Percentiles rank a stretch among this genome's conserved stretches.
These are phyloP conservation scores for Phymorhynchus buccinoides DNA, from an alignment of 1,140 invertebrate species.

Conservation along the genomic window DNA sequence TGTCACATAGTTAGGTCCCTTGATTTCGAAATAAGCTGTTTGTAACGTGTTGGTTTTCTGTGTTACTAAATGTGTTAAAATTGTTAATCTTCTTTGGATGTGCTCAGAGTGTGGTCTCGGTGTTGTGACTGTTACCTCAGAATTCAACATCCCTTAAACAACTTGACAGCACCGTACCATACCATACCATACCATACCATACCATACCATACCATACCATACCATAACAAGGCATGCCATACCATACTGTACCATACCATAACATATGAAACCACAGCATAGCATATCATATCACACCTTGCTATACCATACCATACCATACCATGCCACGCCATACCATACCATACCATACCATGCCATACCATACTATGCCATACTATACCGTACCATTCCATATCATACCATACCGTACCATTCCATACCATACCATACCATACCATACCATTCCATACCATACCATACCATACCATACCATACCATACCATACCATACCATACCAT, in stretches of 20 bases:
- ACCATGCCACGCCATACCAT: neutral
- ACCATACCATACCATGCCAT: neutral
- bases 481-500: conserved; percentile 55
- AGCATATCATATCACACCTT: neutral
- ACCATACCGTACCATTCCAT: neutral
- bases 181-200: neutral
- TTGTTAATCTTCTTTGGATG: too few relatives aligned
- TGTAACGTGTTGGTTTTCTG: too few relatives aligned
- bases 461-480: conserved; percentile 50
- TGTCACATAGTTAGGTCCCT: too few relatives aligned
- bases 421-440: neutral
- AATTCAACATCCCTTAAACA: too few relatives aligned
- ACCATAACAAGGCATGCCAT: neutral
- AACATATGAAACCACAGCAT: neutral
- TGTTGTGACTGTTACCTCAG: too few relatives aligned
- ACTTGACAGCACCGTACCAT: neutral
- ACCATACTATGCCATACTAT: neutral
- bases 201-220: neutral
- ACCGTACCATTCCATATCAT: neutral
- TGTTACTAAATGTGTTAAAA: too few relatives aligned
- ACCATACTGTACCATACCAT: neutral
- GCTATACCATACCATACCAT: neutral
- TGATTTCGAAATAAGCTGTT: too few relatives aligned
- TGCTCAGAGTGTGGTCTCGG: too few relatives aligned
- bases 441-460: conserved; percentile 40